Conservation (phyloP, 2,888 invertebrate genomes). For the Heliothis peltigera region DNA sequence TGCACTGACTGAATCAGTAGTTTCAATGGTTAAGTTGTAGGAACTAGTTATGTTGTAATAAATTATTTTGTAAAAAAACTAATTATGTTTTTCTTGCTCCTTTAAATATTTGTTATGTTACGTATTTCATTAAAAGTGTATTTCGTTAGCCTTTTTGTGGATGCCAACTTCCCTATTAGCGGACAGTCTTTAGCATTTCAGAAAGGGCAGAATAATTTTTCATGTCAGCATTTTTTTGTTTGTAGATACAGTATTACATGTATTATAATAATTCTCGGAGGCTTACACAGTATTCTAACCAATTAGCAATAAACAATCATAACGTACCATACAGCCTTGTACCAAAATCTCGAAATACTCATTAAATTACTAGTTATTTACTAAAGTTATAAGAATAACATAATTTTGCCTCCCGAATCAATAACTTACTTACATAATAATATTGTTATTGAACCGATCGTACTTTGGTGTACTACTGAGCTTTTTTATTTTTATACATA, state of each 20-base stretch:
- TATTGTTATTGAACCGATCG: conserved; percentile 49
- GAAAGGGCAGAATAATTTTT: conserved; percentile 11
- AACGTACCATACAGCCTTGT: conserved; percentile 68
- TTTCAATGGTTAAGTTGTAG: conserved; percentile 66
- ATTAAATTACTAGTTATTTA: conserved; percentile 41
- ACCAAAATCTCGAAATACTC: conserved; percentile 63
- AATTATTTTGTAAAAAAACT: conserved; percentile 73
- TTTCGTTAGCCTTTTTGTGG: conserved; percentile 2
- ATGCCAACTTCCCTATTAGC: conserved; percentile 11
- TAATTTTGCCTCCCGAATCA: conserved; percentile 44
- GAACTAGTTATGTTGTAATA: conserved; percentile 79
- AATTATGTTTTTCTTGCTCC: conserved; percentile 53
- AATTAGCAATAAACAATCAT: conserved; percentile 45
- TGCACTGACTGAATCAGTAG: conserved; percentile 65
- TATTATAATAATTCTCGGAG: conserved; percentile 38
- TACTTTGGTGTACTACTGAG: conserved; percentile 56
- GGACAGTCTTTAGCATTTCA: background rate
- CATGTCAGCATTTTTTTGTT: conserved; percentile 18
- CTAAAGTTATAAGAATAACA: conserved; percentile 48
- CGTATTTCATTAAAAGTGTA: conserved; percentile 16
- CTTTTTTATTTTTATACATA: conserved; percentile 40
- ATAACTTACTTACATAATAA: conserved; percentile 51
- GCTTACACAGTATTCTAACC: conserved; percentile 36
- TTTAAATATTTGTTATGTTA: conserved; percentile 17
- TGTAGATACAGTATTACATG: conserved; percentile 11